Conservation (phyloP, 2,797 vertebrate genomes). For the Tolypeutes matacus region DNA sequence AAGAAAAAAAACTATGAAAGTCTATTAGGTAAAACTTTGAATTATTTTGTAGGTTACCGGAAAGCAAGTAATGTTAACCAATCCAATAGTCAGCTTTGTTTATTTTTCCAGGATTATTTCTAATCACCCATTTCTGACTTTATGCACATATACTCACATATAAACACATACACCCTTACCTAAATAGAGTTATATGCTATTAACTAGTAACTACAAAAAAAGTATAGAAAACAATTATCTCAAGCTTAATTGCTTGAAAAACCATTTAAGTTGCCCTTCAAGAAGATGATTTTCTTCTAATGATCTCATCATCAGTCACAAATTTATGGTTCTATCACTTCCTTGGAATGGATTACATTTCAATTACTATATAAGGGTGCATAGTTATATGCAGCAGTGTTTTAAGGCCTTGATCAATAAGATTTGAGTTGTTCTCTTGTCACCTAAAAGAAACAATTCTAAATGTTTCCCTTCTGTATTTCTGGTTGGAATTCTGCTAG, state of each 20-base stretch:
- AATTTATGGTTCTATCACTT: neutral
- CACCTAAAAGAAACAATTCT: neutral
- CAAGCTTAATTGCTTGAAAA: slow-evolving; percentile 6
- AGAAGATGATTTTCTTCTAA: neutral
- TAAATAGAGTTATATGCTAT: neutral
- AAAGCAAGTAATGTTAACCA: neutral
- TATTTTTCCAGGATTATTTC: slow-evolving; percentile 3
- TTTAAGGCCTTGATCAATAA: neutral
- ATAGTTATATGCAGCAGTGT: neutral
- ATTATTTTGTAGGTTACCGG: slow-evolving; percentile 22
- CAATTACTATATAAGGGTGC: neutral
- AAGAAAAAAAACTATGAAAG: slow-evolving; percentile 3
- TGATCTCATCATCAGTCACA: neutral
- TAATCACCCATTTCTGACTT: neutral
- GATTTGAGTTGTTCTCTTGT: neutral
- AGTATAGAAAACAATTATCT: neutral
- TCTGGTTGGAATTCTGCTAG: neutral
- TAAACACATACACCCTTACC: neutral
- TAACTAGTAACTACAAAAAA: neutral
- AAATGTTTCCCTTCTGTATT: slow-evolving; percentile 40
- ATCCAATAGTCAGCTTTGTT: neutral
- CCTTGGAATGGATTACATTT: slow-evolving; percentile 14
- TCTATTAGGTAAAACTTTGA: neutral
- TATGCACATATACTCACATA: neutral
- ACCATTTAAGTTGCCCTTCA: neutral